These are phyloP conservation scores for Heteractis magnifica DNA, from an alignment of 92 coral and sea anemone species.

Conservation along the genomic window DNA sequence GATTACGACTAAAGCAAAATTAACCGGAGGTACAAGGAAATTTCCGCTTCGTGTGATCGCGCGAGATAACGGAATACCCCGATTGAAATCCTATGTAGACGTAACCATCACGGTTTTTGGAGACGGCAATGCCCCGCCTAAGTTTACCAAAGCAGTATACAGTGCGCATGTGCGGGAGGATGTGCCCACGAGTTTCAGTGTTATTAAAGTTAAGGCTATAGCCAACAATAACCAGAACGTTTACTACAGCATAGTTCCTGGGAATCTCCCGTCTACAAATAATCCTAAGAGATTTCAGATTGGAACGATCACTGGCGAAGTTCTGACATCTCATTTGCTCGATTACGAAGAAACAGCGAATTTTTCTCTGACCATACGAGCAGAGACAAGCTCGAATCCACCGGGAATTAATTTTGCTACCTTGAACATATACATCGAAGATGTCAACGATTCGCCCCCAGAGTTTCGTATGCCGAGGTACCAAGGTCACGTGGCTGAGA, in stretches of 20 bases:
- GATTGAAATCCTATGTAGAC: slow-evolving; percentile 39
- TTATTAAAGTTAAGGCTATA: slow-evolving; percentile 52
- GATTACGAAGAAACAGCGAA: slow-evolving; percentile 85
- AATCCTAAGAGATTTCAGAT: slow-evolving; percentile 66
- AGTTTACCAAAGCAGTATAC: slow-evolving; percentile 66
- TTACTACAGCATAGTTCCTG: slow-evolving; percentile 70
- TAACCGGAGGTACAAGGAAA: slow-evolving; percentile 31
- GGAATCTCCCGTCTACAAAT: slow-evolving; percentile 62
- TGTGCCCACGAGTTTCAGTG: slow-evolving; percentile 23
- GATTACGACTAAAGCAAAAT: slow-evolving; percentile 46
- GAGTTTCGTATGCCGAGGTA: slow-evolving; percentile 74
- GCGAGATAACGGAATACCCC: slow-evolving; percentile 71
- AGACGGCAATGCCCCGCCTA: slow-evolving; percentile 74
- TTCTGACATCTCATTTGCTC: slow-evolving; percentile 45
- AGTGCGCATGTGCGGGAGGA: slow-evolving; percentile 65
- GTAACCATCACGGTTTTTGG: slow-evolving; percentile 69
- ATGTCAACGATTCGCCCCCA: slow-evolving; percentile 94
- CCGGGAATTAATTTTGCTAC: slow-evolving; percentile 70
- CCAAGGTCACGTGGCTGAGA: slow-evolving; percentile 87
- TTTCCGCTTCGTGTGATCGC: slow-evolving; percentile 68
- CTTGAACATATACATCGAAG: slow-evolving; percentile 73
- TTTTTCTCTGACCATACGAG: slow-evolving; percentile 78
- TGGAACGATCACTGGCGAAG: slow-evolving; percentile 52
- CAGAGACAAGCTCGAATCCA: slow-evolving; percentile 61
- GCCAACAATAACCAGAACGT: slow-evolving; percentile 40